Evolutionary conservation across 1,140 invertebrate species (phyloP), one percentile per base, ranked within the genome.

Genomic region (Mamestra configurata): DNA sequence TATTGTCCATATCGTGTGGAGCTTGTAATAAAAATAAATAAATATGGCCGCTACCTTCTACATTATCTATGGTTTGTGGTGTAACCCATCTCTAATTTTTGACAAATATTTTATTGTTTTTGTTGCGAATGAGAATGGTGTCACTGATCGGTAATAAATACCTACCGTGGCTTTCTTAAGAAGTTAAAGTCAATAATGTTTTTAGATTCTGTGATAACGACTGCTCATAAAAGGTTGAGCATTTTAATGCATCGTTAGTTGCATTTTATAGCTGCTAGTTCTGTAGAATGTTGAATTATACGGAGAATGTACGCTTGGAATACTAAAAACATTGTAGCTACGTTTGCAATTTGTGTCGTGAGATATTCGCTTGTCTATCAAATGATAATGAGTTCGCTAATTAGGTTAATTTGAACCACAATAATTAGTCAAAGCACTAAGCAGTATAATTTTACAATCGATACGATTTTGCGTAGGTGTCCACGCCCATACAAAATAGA

Each of bases 11-110:
- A 79, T 70, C 68, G 61, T 49, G 57, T 40, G 55, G 40, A 18
- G 40, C n/a, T 77, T 35, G 57, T 51, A 79, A 80, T 81, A 79
- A 83, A 80, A 80, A 86, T 83, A 82, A 82, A 86, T 81, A 31
- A 40, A 40, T 51, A 49, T 20, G 18, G 59, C 10, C 18, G 37
- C 40, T 43, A 20, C 10, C 40, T 49, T n/a, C 15, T n/a, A 27
- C 27, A 4, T 46, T 40, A 64, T 64, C 61, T 40, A 11, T 37
- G 8, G n/a, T 4, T 37, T 37, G 18, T 64, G 40, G 35, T 40
- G 59, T 61, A 61, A 35, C 31, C 24, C n/a, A 64, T 64, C 35
- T 64, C 61, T 31, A 31, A 31, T 31, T n/a, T 61, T 37, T 57
- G 15, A 15, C 31, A 40, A 40, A 20, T 10, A 27, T 68, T 49